A percentile compares a stretch with the other conserved stretches of the same genome.
Conservation (phyloP, 2,113 vertebrate species). For the Aleadryas rufinucha region DNA sequence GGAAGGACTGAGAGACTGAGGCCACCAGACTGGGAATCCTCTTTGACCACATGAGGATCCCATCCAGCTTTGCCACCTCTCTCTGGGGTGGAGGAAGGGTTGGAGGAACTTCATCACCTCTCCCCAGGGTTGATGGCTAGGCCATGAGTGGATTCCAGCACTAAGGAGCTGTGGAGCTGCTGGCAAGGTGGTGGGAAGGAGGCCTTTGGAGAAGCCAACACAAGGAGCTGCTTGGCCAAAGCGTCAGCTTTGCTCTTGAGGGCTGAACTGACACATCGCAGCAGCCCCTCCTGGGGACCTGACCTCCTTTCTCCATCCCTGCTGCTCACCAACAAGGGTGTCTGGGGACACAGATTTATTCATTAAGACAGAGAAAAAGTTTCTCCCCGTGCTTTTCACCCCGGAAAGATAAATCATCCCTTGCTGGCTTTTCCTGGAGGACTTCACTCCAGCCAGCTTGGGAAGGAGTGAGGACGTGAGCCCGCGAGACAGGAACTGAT, state of each 20-base stretch:
- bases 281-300: neutral
- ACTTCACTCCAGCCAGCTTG: neutral
- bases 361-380: neutral
- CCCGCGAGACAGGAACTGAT: neutral
- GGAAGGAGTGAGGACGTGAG: neutral
- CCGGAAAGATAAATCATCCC: neutral
- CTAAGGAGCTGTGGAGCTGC: neutral
- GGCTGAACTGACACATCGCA: neutral
- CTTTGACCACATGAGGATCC: neutral
- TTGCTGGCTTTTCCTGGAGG: neutral
- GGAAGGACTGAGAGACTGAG: rapidly evolving
- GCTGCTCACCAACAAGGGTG: rapidly evolving
- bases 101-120: neutral
- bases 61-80: rapidly evolving
- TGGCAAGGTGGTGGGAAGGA: neutral
- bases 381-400: neutral
- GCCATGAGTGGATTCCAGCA: neutral
- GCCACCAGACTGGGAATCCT: neutral
- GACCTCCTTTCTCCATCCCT: neutral
- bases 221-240: neutral
- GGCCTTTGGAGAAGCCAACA: neutral
- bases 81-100: rapidly evolving
- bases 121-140: neutral
- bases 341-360: neutral
- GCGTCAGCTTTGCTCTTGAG: neutral